Evolutionary conservation across 2,113 vertebrate genomes (phyloP).

Genomic region (Tympanuchus pallidicinctus): DNA sequence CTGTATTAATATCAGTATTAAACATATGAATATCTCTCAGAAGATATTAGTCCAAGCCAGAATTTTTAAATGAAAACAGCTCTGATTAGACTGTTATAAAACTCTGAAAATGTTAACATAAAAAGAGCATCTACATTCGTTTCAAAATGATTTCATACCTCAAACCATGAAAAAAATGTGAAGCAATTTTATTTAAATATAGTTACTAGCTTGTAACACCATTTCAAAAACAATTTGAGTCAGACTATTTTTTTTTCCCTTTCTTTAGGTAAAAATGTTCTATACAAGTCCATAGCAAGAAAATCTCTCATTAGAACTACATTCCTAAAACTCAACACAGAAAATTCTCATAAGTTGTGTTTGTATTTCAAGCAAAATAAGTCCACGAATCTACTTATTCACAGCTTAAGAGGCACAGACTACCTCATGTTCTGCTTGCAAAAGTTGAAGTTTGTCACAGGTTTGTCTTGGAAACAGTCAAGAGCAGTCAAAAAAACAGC

Average conservation of each 20-base stretch:
- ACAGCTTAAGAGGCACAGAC: not conserved
- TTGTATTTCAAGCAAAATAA: not conserved
- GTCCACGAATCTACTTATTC: not conserved
- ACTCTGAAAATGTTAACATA: not conserved
- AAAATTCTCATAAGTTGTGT: not conserved
- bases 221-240: not conserved
- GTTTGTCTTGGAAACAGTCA: not conserved
- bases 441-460: not conserved
- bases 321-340: not conserved
- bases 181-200: not conserved
- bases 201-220: not conserved
- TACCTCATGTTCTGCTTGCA: not conserved
- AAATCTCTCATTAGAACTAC: not conserved
- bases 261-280: not conserved
- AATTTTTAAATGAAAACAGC: constrained; percentile 21
- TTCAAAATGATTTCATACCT: not conserved
- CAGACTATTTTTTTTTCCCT: not conserved
- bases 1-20: not conserved
- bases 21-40: not conserved
- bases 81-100: not conserved
- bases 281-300: not conserved
- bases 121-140: not conserved
- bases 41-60: not conserved
- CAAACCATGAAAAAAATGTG: not conserved
- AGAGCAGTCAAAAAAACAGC: not conserved